phyloP scores from a whole-genome alignment of 1,140 invertebrate genomes.

The Drosophila pallidifrons region DNA sequence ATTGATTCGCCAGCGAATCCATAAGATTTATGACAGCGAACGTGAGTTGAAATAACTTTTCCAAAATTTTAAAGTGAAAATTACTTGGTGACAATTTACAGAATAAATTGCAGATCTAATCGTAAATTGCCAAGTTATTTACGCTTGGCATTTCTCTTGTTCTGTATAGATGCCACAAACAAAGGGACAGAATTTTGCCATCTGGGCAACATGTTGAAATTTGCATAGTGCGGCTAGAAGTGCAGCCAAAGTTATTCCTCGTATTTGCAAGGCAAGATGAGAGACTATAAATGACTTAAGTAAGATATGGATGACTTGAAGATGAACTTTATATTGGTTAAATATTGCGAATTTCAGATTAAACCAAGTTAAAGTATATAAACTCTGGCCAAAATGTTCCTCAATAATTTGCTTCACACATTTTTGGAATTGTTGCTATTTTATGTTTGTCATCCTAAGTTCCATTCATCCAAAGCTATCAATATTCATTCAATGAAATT shows the following conservation, averaged over 20 bases:
- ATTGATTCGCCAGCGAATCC: slow-evolving; percentile 4
- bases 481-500: too few species aligned
- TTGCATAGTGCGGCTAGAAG: slow-evolving; percentile 24
- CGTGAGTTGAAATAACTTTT: not conserved
- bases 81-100: not conserved
- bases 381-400: too few species aligned
- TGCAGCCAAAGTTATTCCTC: not conserved
- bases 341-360: too few species aligned
- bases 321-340: too few species aligned
- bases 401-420: too few species aligned
- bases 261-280: too few species aligned
- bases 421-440: too few species aligned
- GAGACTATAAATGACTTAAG: too few species aligned
- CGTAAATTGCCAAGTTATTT: not conserved
- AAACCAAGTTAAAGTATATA: too few species aligned
- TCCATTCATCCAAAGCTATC: too few species aligned
- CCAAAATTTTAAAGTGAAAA: not conserved
- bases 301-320: too few species aligned
- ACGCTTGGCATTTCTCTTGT: not conserved
- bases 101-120: not conserved
- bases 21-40: slow-evolving; percentile 22
- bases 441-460: too few species aligned
- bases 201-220: slow-evolving; percentile 14
- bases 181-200: not conserved
- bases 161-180: not conserved